Conservation (phyloP, 2,797 vertebrate species). For the Sebastes trivittatus region DNA sequence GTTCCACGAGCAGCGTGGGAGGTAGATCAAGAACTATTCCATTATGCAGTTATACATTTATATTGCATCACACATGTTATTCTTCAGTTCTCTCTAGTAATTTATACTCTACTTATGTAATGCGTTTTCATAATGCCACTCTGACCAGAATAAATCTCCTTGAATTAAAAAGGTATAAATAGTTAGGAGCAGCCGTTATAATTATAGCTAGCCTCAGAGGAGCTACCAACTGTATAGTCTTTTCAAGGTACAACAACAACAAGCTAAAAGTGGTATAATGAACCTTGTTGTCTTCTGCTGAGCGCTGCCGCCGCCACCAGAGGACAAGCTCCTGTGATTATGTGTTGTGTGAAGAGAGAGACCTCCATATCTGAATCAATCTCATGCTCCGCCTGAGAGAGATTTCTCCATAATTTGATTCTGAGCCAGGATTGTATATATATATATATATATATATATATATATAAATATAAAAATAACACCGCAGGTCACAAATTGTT, state of each 20-base stretch:
- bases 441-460: neutral
- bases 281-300: slow-evolving; percentile 14
- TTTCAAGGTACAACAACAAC: neutral
- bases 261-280: neutral
- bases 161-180: slow-evolving; percentile 20
- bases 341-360: slow-evolving; percentile 55
- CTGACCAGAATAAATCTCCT: neutral
- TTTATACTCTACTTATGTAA: slow-evolving; percentile 11
- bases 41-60: slow-evolving; percentile 31
- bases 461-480: neutral
- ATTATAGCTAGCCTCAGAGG: neutral
- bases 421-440: slow-evolving; percentile 34
- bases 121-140: slow-evolving; percentile 11
- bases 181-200: neutral
- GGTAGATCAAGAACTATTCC: slow-evolving; percentile 22
- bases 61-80: slow-evolving; percentile 12
- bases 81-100: slow-evolving; percentile 17
- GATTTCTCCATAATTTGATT: slow-evolving; percentile 72
- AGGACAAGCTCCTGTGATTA: slow-evolving; percentile 57
- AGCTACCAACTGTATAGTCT: neutral
- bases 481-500: slow-evolving; percentile 61
- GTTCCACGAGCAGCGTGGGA: slow-evolving; percentile 20
- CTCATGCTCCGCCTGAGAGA: slow-evolving; percentile 70
- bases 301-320: slow-evolving; percentile 28
- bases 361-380: slow-evolving; percentile 69